phyloP scores from a whole-genome alignment of 2,888 invertebrate genomes.

The Lysandra bellargus region DNA sequence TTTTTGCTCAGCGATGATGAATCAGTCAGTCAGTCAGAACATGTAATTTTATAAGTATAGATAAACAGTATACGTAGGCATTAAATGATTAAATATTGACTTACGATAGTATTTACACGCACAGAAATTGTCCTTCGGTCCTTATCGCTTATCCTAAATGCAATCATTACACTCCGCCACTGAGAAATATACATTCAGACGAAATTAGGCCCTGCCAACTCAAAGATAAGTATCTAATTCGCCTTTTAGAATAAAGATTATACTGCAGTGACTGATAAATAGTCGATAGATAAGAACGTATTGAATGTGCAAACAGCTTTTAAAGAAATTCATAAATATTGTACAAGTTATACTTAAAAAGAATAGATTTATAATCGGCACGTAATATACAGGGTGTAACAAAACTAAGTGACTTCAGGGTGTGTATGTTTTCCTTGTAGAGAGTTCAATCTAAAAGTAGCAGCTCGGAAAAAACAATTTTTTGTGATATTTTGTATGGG shows the following conservation, averaged over 20 bases:
- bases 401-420: too few species aligned
- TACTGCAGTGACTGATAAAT: not conserved
- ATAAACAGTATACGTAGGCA: not conserved
- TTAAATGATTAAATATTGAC: not conserved
- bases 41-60: too few species aligned
- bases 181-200: not conserved
- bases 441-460: too few species aligned
- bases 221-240: not conserved
- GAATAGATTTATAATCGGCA: too few species aligned
- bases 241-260: not conserved
- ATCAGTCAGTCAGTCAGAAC: too few species aligned
- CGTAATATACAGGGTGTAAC: too few species aligned
- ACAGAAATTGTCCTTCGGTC: not conserved
- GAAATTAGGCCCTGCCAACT: not conserved
- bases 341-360: not conserved
- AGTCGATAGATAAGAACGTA: not conserved
- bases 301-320: not conserved
- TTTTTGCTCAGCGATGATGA: too few species aligned
- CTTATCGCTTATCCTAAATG: constrained; percentile 11
- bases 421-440: too few species aligned
- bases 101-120: not conserved
- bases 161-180: not conserved
- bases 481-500: too few species aligned
- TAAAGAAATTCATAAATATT: not conserved
- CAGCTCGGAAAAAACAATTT: too few species aligned